These are phyloP conservation scores for Drosophila fuyamai DNA, from an alignment of 1,140 invertebrate genomes.

Conservation along the genomic window DNA sequence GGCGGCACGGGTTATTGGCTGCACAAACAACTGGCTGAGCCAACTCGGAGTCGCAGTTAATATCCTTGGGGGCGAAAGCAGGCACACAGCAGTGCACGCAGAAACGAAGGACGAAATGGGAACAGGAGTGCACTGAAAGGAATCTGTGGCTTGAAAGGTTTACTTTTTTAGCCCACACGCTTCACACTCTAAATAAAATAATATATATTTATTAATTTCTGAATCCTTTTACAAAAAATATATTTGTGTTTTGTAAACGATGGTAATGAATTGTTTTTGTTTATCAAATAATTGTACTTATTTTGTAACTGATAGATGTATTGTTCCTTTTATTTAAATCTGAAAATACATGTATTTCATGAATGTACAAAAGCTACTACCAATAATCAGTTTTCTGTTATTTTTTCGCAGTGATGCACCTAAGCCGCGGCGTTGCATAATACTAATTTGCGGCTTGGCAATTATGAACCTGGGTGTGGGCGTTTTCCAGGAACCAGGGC, in stretches of 20 bases:
- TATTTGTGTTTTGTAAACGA: no score
- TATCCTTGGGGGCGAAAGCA: slow-evolving; percentile 41
- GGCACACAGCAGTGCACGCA: slow-evolving; percentile 16
- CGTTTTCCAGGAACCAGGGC: slow-evolving; percentile 2
- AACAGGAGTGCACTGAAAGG: slow-evolving; percentile 12
- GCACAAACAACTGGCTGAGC: slow-evolving; percentile 52
- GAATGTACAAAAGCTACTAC: not conserved
- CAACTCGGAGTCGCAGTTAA: slow-evolving; percentile 43
- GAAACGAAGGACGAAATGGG: slow-evolving; percentile 1
- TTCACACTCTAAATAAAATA: no score
- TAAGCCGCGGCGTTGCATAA: slow-evolving; percentile 49
- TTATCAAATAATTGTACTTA: no score
- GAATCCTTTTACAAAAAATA: no score
- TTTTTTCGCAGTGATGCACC: slow-evolving; percentile 11
- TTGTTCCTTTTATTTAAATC: no score
- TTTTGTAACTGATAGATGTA: no score
- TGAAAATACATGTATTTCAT: no score
- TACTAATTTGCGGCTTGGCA: slow-evolving; percentile 77
- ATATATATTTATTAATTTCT: no score
- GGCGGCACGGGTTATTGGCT: slow-evolving; percentile 38
- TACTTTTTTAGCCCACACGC: no score
- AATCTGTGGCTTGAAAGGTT: no score
- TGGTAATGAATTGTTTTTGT: no score
- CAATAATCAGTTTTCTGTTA: not conserved
- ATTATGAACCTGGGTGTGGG: slow-evolving; percentile 31